These are phyloP conservation scores for Temnothorax longispinosus DNA, from an alignment of 1,140 invertebrate species.

Conservation along the genomic window DNA sequence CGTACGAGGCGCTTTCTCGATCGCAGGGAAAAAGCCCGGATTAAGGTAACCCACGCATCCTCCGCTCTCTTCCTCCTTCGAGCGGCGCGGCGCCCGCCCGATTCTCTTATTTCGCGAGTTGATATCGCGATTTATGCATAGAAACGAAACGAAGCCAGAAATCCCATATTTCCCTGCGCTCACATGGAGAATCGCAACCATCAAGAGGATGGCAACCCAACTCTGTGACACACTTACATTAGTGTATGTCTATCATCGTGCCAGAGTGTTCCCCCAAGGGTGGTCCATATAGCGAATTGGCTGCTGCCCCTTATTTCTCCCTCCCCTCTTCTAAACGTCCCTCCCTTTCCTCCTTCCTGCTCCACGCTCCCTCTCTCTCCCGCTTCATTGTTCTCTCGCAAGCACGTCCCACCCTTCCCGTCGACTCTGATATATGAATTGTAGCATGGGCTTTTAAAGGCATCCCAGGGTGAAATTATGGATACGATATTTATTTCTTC, in stretches of 20 bases:
- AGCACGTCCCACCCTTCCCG: no score
- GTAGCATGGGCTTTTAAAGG: conserved; percentile 45
- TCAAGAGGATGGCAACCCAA: neutral
- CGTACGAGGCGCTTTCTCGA: neutral
- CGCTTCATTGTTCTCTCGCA: neutral
- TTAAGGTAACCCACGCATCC: neutral
- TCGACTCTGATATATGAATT: conserved; percentile 65
- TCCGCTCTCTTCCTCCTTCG: neutral
- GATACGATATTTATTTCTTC: conserved; percentile 62
- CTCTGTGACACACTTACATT: conserved; percentile 45
- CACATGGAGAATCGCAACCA: neutral
- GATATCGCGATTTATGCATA: conserved; percentile 69
- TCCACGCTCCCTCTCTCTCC: no score
- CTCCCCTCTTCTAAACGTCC: no score
- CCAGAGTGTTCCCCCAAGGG: neutral
- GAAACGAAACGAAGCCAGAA: conserved; percentile 63
- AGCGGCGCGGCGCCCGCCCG: neutral
- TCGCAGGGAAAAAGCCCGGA: conserved; percentile 18
- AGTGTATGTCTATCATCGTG: neutral
- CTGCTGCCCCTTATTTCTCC: conserved; percentile 33
- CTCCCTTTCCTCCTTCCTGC: neutral
- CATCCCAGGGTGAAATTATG: conserved; percentile 61
- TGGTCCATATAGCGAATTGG: conserved; percentile 56
- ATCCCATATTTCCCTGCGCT: conserved; percentile 62
- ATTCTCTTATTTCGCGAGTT: conserved; percentile 25